phyloP scores from a whole-genome alignment of 2,113 vertebrate species.

The Mesitornis unicolor region DNA sequence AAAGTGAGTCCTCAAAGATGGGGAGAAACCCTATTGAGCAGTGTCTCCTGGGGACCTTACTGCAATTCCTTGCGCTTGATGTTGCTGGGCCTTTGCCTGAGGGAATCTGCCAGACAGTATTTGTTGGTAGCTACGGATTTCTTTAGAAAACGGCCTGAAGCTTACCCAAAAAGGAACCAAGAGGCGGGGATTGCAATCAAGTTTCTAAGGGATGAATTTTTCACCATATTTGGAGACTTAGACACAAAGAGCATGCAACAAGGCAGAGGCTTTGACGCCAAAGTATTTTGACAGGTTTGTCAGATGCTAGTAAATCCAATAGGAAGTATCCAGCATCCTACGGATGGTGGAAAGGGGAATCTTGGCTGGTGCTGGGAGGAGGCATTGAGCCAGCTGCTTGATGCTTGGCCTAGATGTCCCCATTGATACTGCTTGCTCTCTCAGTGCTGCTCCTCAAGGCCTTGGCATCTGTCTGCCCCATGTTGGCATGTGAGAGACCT shows the following conservation, averaged over 20 bases:
- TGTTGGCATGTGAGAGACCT: background rate
- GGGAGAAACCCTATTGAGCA: background rate
- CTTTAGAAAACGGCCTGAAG: slow-evolving; percentile 35
- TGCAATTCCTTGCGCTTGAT: background rate
- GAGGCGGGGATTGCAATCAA: background rate
- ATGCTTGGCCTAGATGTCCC: background rate
- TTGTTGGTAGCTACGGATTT: slow-evolving; percentile 60
- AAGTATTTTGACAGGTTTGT: background rate
- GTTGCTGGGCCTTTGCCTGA: slow-evolving; percentile 25
- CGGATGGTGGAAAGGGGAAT: background rate
- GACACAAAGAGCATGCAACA: background rate
- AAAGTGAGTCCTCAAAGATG: background rate
- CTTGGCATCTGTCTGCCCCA: background rate
- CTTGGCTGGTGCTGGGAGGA: background rate
- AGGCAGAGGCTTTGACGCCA: background rate
- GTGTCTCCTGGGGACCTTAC: background rate
- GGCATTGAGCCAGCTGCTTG: background rate
- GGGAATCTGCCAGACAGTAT: slow-evolving; percentile 41
- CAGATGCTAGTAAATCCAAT: background rate
- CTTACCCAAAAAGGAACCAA: slow-evolving; percentile 53
- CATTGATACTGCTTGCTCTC: background rate
- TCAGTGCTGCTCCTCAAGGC: background rate
- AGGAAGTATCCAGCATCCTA: background rate
- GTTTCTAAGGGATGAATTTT: slow-evolving; percentile 6
- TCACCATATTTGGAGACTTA: slow-evolving; percentile 55